A percentile compares a stretch with the other conserved stretches of the same genome.
phyloP scores from a whole-genome alignment of 2,113 vertebrate species.

The Clupea harengus region DNA sequence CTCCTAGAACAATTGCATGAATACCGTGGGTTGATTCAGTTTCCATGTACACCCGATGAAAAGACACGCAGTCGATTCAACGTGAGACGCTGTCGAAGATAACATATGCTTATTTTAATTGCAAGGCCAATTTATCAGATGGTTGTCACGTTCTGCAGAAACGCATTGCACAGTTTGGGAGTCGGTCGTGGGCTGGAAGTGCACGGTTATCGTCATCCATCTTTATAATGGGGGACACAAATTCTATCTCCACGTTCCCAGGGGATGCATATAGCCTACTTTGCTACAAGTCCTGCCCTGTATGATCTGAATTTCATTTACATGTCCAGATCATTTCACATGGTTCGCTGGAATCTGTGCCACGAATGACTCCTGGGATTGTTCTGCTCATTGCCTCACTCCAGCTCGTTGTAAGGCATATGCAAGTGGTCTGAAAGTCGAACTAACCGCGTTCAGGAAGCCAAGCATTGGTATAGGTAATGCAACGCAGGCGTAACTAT shows the following conservation, averaged over 20 bases:
- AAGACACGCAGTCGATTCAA: not conserved
- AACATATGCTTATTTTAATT: not conserved
- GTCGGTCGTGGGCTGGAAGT: not conserved
- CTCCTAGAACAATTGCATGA: not conserved
- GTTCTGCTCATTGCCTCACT: not conserved
- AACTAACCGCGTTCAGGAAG: not conserved
- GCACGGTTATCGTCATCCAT: not conserved
- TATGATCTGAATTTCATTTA: not conserved
- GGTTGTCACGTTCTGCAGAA: not conserved
- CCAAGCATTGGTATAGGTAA: not conserved
- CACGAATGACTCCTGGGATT: not conserved
- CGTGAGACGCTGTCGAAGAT: not conserved
- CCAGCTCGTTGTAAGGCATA: not conserved
- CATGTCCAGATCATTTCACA: not conserved
- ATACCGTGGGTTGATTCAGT: not conserved
- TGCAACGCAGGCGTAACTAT: not conserved
- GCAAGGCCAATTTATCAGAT: conserved; percentile 6
- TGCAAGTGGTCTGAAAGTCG: not conserved
- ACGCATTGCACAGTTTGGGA: not conserved
- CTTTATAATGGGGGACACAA: not conserved
- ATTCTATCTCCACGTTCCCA: not conserved
- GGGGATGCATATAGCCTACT: not conserved
- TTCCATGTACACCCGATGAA: not conserved
- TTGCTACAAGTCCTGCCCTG: not conserved
- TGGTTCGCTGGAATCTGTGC: not conserved